phyloP scores from a whole-genome alignment of 2,888 invertebrate genomes.

The Agriopis marginaria region DNA sequence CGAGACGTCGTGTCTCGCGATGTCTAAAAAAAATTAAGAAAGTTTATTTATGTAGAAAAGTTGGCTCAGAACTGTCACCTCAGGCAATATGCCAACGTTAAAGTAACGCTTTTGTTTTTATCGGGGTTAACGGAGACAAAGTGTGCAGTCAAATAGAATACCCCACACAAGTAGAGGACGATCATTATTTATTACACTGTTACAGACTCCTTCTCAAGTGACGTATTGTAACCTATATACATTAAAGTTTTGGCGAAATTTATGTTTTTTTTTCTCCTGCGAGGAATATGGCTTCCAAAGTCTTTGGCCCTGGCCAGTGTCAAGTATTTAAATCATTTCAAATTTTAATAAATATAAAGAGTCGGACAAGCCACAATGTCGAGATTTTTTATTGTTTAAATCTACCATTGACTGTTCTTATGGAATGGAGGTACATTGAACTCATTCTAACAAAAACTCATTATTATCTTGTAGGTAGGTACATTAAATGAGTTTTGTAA shows the following conservation, averaged over 20 bases:
- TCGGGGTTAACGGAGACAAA: conserved; percentile 62
- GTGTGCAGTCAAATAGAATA: conserved; percentile 26
- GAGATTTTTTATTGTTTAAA: too few species aligned
- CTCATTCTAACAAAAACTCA: too few species aligned
- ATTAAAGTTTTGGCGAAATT: background rate
- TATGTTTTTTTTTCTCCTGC: background rate
- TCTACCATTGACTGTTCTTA: too few species aligned
- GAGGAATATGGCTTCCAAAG: background rate
- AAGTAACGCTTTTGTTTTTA: conserved; percentile 59
- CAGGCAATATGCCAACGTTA: conserved; percentile 70
- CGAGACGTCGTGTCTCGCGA: conserved; percentile 54
- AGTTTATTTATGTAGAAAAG: conserved; percentile 62
- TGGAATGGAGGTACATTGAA: too few species aligned
- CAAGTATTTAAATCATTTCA: too few species aligned
- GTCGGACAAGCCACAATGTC: too few species aligned
- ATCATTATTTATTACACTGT: conserved; percentile 10
- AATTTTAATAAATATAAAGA: too few species aligned
- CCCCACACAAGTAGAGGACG: conserved; percentile 7
- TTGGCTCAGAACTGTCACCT: conserved; percentile 55
- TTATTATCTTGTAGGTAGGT: too few species aligned
- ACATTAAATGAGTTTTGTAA: too few species aligned
- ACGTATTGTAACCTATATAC: background rate
- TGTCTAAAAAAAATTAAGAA: conserved; percentile 64
- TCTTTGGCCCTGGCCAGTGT: too few species aligned
- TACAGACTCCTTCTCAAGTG: conserved; percentile 8